Conservation (phyloP, 2,113 vertebrate genomes). For the Xenotilapia longispinis region DNA sequence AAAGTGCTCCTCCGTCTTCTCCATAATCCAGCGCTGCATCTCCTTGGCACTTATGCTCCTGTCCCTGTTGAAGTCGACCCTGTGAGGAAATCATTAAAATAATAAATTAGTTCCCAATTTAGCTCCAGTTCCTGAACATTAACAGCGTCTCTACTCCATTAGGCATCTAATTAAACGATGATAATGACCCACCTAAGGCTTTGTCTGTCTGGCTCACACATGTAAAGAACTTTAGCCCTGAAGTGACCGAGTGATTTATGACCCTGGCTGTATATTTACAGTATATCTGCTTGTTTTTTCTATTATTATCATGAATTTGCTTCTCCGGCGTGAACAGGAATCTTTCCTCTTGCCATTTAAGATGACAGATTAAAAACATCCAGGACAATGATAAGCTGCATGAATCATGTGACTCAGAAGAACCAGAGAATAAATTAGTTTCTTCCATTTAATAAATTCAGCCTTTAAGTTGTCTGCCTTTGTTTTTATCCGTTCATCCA, state of each 20-base stretch:
- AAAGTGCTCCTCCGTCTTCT: constrained; percentile 92
- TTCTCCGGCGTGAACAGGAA: fast-evolving
- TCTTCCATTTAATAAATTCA: neutral
- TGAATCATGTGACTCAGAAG: neutral
- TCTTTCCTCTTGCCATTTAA: neutral
- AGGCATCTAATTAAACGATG: neutral
- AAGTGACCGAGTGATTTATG: neutral
- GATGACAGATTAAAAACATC: neutral
- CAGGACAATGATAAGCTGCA: neutral
- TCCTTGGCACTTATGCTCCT: constrained; percentile 85
- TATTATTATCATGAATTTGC: neutral
- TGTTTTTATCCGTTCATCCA: neutral
- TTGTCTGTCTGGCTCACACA: neutral
- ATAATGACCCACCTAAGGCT: neutral
- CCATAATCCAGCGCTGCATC: constrained; percentile 95
- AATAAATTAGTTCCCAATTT: neutral
- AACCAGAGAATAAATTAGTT: neutral
- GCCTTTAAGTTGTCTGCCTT: neutral
- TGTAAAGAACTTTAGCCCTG: neutral
- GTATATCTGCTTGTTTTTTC: neutral
- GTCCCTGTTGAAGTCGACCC: constrained; percentile 86
- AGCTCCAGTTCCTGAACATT: neutral
- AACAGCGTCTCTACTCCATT: neutral
- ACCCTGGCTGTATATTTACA: neutral
- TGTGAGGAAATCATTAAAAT: constrained; percentile 2